A percentile compares a stretch with the other conserved stretches of the same genome.
Evolutionary conservation across 2,113 vertebrate genomes (phyloP).

Genomic region (Drymodes brunneopygia): DNA sequence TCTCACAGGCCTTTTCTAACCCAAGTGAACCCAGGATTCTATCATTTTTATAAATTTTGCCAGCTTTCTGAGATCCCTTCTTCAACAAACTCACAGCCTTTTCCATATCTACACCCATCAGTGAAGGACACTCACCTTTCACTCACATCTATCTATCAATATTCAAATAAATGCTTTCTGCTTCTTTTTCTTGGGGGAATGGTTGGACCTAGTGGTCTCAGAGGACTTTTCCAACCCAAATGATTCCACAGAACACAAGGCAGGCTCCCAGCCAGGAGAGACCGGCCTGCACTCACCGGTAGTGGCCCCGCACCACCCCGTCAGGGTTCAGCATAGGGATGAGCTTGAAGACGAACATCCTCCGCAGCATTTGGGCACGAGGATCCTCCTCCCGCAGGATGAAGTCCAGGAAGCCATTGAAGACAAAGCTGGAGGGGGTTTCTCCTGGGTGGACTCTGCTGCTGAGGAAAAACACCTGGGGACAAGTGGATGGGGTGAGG

Average conservation of each 20-base stretch:
- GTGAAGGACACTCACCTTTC: neutral
- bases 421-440: conserved; percentile 95
- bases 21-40: neutral
- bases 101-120: fast-evolving
- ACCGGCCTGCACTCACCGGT: conserved; percentile 76
- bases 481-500: neutral
- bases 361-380: conserved; percentile 85
- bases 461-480: conserved; percentile 94
- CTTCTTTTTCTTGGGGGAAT: neutral
- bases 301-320: conserved; percentile 91
- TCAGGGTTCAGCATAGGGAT: conserved; percentile 98
- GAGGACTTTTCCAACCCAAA: neutral
- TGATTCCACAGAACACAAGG: fast-evolving
- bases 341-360: conserved; percentile 95
- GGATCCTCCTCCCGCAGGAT: conserved; percentile 91
- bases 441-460: conserved; percentile 95
- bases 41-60: neutral
- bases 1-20: neutral
- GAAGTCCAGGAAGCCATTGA: conserved; percentile 95
- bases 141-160: neutral
- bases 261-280: neutral
- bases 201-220: fast-evolving
- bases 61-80: neutral
- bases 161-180: neutral
- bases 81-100: neutral